A percentile compares a stretch with the other conserved stretches of the same genome.
phyloP scores from a whole-genome alignment of 2,797 vertebrate genomes.

The Mormyrus proboscirostris region DNA sequence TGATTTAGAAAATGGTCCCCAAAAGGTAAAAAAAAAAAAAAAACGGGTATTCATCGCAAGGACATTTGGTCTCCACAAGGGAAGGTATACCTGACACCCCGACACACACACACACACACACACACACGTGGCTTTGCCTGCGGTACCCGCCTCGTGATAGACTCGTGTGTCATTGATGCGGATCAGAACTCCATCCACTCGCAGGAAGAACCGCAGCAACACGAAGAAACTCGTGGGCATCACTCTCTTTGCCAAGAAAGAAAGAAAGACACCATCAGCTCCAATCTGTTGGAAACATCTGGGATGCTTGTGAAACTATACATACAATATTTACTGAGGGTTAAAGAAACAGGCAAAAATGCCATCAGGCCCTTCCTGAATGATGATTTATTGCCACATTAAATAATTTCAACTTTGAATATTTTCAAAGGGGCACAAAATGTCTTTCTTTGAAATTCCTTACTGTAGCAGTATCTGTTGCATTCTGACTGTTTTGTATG shows the following conservation, averaged over 20 bases:
- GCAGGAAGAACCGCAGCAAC: constrained; percentile 84
- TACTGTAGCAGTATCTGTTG: background rate
- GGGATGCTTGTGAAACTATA: background rate
- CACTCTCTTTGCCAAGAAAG: constrained; percentile 68
- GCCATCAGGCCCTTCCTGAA: background rate
- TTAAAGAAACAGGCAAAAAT: background rate
- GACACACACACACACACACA: background rate
- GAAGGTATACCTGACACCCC: no score
- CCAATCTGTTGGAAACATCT: background rate
- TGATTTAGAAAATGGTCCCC: no score
- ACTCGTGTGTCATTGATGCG: constrained; percentile 90
- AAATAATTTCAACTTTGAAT: background rate
- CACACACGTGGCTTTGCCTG: background rate
- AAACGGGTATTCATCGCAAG: no score
- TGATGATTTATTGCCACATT: background rate
- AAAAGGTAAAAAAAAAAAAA: no score
- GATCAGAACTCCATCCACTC: constrained; percentile 91
- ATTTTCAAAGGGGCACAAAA: background rate
- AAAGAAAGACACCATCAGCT: background rate
- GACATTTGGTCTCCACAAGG: no score
- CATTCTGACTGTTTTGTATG: background rate
- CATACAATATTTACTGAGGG: background rate
- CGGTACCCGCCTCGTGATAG: constrained; percentile 74
- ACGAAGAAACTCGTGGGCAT: constrained; percentile 97
- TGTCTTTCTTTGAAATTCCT: background rate